Evolutionary conservation across 2,888 invertebrate species (phyloP), one percentile per base, ranked within the genome.

Genomic region (Amphipyra berbera): DNA sequence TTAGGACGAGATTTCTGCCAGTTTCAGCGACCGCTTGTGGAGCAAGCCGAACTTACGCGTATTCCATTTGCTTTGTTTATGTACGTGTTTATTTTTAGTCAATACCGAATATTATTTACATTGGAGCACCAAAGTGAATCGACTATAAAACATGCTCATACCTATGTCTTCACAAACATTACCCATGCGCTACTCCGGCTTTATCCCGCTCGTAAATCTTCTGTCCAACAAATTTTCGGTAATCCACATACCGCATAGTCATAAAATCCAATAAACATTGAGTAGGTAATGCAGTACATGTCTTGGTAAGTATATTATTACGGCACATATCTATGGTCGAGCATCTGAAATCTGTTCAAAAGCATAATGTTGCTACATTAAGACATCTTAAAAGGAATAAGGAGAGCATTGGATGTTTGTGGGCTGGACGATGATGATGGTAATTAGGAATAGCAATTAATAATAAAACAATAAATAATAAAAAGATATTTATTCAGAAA

Each of bases 1-100:
- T 93, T 93, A 88, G 50, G 85, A 90, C 93, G 85, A 88, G 94
- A 92, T 92, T 87, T 82, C 83, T 84, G 82, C 92, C 89, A 92
- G 93, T 92, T 91, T 81, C 80, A 84, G 76, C 81, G 73, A 75
- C 74, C 70, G 60, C 37, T 54, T 58, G 70, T 58, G 50, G 45
- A 74, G 69, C 61, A 54, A 56, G 67, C 69, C 73, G 65, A 86
- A 79, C 69, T 65, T 69, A 44, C 38, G n/a, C 55, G 33, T 66
- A 71, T 54, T 45, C 30, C 68, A 58, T 59, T 50, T 65, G 46
- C 49, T 77, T 68, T 78, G 71, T 77, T 73, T 75, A 75, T 67
- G 53, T 63, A 55, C 53, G 41, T 79, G 81, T 84, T 87, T 90
- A 88, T 90, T 90, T 90, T 88, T 88, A 88, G 87, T 83, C 67